Percentiles rank a stretch among this genome's conserved stretches.
Conservation (phyloP, 2,888 invertebrate genomes). For the Papilio protenor region DNA sequence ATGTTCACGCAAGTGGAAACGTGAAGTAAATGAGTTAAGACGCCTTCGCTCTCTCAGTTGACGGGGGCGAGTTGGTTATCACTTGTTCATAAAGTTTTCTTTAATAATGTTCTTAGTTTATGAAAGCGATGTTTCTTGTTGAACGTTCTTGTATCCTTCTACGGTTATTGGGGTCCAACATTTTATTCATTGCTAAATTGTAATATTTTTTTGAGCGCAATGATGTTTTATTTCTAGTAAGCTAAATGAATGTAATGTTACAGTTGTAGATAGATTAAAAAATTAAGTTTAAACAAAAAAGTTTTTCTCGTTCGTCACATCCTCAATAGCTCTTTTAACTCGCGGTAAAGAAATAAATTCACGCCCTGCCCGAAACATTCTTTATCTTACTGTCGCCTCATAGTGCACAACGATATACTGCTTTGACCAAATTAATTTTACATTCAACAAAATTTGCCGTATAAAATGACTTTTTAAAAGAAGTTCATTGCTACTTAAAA, state of each 20-base stretch:
- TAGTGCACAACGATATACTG: not conserved
- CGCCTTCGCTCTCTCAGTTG: constrained; percentile 4
- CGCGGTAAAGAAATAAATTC: constrained; percentile 23
- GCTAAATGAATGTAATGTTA: not conserved
- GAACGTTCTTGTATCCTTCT: not conserved
- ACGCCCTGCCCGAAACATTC: constrained; percentile 16
- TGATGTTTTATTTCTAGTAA: not conserved
- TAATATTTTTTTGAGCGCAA: not conserved
- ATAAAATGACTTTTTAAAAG: not conserved
- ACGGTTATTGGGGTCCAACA: not conserved
- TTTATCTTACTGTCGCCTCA: constrained; percentile 12
- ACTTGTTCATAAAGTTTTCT: constrained; percentile 7
- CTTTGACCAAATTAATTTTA: constrained; percentile 1
- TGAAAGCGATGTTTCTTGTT: not conserved
- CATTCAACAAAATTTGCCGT: not conserved
- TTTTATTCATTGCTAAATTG: not conserved
- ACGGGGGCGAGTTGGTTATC: constrained; percentile 1
- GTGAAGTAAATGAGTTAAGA: constrained; percentile 28
- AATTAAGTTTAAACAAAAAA: too few species aligned
- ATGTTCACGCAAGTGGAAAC: constrained; percentile 29
- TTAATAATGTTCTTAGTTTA: constrained; percentile 8
- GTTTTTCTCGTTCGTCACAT: too few species aligned
- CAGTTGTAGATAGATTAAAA: not conserved
- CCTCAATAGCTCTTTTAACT: constrained; percentile 13
- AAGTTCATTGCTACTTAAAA: not conserved